Evolutionary conservation across 2,797 vertebrate species (phyloP).

Genomic region (Kryptolebias ocellatus): DNA sequence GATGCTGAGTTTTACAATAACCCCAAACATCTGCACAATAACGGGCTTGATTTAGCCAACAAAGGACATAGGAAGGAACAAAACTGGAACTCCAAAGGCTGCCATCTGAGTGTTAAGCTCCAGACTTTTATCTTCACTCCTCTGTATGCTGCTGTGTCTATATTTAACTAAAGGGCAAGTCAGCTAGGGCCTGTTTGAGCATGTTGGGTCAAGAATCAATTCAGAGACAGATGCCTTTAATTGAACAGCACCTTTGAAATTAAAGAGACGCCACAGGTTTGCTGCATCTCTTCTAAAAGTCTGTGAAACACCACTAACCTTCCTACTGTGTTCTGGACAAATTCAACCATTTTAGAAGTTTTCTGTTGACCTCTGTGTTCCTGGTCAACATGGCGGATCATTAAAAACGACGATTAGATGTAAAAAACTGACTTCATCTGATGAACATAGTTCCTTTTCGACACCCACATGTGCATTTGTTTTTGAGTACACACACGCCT

Average conservation of each 20-base stretch:
- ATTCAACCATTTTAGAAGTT: no score
- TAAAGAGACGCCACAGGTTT: neutral
- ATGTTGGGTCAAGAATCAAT: neutral
- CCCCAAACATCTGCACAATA: slow-evolving; percentile 1
- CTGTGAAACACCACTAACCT: neutral
- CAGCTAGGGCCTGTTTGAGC: neutral
- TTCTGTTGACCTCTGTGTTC: no score
- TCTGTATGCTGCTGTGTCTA: neutral
- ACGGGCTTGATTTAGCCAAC: neutral
- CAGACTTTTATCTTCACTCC: neutral
- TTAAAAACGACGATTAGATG: no score
- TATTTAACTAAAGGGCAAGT: neutral
- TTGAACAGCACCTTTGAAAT: neutral
- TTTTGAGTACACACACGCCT: no score
- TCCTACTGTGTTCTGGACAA: no score
- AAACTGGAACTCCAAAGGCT: neutral
- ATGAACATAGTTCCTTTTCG: no score
- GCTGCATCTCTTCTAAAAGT: neutral
- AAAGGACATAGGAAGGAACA: neutral
- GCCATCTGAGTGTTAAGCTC: neutral
- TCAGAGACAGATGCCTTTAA: neutral
- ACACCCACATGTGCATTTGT: no score
- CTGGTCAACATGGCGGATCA: no score
- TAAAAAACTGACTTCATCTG: no score
- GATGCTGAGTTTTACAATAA: slow-evolving; percentile 1